Evolutionary conservation across 2,888 invertebrate species (phyloP), one percentile per base, ranked within the genome.

Genomic region (Lasioglossum oenotherae): DNA sequence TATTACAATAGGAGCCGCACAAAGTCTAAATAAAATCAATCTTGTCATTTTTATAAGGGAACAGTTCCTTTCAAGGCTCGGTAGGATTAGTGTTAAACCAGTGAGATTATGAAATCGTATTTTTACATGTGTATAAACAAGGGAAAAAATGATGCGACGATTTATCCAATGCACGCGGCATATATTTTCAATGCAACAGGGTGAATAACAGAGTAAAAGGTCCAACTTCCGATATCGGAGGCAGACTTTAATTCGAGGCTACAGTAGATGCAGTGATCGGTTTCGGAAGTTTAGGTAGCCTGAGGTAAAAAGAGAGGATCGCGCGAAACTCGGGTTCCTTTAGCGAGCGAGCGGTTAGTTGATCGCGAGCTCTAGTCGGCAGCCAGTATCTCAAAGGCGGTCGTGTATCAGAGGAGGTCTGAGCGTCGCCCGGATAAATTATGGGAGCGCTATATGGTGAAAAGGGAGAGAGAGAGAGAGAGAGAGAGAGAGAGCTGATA

Each of bases 401-500:
- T 41, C 71, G 71, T 71, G 41, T 41, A 71, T 41, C 38, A 38
- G 71, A 71, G 71, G 71, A n/a, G 41, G 71, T 71, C 71, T 38
- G 71, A 41, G 41, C 71, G 23, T 31, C 53, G 44, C 16, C 38
- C 8, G 46, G 53, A 57, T 77, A 74, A 84, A 81, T 81, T 64
- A 74, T 64, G 64, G 72, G 73, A 74, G 27, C 44, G 38, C 14
- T 35, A 41, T 35, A 49, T 71, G 71, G 14, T 23, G 67, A 73
- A 78, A 75, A 72, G 74, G 74, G 19, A 49, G 5, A 49, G 19
- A 72, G 78, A 69, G 77, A 71, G 77, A 72, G 78, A 69, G 77
- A 72, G 74, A 71, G 19, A 49, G 5, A 49, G 19, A 72, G 78
- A 69, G 77, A 71, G 77, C 74, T 35, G 82, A 82, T 78, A 78